Evolutionary conservation across 2,113 vertebrate species (phyloP), one percentile per base, ranked within the genome.

Genomic region (Syngnathus typhle): DNA sequence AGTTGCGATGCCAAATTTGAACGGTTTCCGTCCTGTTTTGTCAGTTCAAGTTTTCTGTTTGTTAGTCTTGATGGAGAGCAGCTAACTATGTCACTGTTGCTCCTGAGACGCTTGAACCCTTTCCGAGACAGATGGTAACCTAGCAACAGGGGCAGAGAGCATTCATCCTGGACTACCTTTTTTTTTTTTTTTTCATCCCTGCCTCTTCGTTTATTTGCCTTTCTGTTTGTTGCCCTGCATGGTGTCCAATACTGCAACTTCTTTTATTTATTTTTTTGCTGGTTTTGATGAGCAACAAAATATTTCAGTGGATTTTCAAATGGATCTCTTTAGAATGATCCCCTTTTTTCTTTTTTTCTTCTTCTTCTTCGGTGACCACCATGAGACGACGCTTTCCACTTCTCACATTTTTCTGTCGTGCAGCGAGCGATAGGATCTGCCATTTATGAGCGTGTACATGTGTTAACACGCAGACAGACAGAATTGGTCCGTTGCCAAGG

Each of bases 71-170:
- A 69, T 75, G 72, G 65, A 72, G 71, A 85, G 49, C 77, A 77
- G 70, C 81, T 83, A 88, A 87, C 81, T 87, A 75, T 88, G 85
- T 84, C 85, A 84, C 68, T 68, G 77, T 78, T 81, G 77, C 84
- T 89, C 82, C 82, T 81, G 71, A 87, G 81, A 84, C 82, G 60
- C 75, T 84, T 89, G 82, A 86, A 86, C 86, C 81, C 78, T 1
- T 85, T 85, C 74, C 3, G 78, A 73, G 63, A 47, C 38, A 4
- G 68, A 61, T 37, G 72, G 88, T 89, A 80, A 82, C 88, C 83
- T 89, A 87, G 88, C 88, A 89, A 89, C 88, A 88, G 64, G 70
- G 82, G 73, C 79, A 77, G 70, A 80, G 79, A 68, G 73, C 70
- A 78, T 71, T 75, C 75, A 81, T 81, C 77, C 72, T 72, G 74